Evolutionary conservation across 2,113 vertebrate species (phyloP), one percentile per base, ranked within the genome.

Genomic region (Dinomys branickii): DNA sequence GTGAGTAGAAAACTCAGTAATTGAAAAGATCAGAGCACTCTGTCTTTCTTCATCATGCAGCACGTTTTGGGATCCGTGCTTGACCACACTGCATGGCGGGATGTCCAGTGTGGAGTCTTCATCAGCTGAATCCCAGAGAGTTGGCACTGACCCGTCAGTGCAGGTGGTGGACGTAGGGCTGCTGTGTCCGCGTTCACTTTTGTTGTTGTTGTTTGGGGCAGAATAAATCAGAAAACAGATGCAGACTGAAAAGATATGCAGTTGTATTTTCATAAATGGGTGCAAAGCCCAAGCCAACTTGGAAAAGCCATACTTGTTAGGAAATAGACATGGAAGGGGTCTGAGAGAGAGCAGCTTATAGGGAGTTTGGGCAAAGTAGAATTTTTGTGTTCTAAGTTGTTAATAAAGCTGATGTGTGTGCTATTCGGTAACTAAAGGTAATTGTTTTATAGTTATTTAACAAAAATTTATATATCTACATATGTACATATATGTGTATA

Each of bases 311-410:
- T 9, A 4, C 75, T 33, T 30, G 2, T 12, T 30, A 47, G 7
- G 65, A 3, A 19, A 20, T 14, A 1, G 35, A 5, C 0, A 24
- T 3, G 24, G 17, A 75, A 44, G 63, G 33, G 2, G 1, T 11
- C 14, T 10, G 16, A 0, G 16, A 0, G 33, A 1, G 6, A 0
- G 0, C 56, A 61, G 73, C 20, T 0, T 13, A 14, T 16, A 5
- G 28, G 67, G 77, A 35, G 24, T 7, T 19, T 10, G 59, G 28
- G 33, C 14, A 28, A 17, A 22, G 24, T 28, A 20, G 9, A 12
- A 4, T 14, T 88, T 7, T 30, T 52, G 0, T 63, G n/a, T 26
- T 63, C 38, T 63, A 22, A 54, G 33, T 44, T 0, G 3, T 44
- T 38, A 6, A 12, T 24, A n/a, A 81, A 77, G 52, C 33, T 16